Percentiles rank a stretch among this genome's conserved stretches.
phyloP scores from a whole-genome alignment of 64 coral and sea anemone genomes.

The Pachyseris speciosa region DNA sequence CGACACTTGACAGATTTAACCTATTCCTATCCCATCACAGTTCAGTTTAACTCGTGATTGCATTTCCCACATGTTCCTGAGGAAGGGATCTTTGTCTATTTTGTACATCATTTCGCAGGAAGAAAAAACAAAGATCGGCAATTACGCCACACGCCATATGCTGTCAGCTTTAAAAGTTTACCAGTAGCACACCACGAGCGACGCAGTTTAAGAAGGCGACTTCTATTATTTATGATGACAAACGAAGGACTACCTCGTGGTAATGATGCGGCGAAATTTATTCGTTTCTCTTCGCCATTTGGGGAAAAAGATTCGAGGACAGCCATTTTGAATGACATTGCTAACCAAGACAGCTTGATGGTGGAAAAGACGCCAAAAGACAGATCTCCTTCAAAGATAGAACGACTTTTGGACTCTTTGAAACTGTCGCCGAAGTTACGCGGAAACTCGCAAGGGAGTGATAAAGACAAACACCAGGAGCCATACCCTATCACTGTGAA shows the following conservation, averaged over 20 bases:
- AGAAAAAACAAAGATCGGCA: not conserved
- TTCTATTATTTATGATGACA: not conserved
- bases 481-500: not conserved
- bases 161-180: not conserved
- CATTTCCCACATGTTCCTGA: not conserved
- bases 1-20: not conserved
- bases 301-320: not conserved
- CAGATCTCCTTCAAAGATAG: not conserved
- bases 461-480: not conserved
- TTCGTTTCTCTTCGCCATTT: not conserved
- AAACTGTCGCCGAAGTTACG: constrained; percentile 10
- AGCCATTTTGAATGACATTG: not conserved
- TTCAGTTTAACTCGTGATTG: constrained; percentile 7
- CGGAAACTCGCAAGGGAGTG: not conserved
- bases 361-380: constrained; percentile 6
- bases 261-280: not conserved
- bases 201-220: not conserved
- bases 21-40: not conserved
- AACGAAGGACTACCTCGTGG: not conserved
- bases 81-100: not conserved
- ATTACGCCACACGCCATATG: not conserved
- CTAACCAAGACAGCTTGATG: not conserved
- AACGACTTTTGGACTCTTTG: constrained; percentile 23
- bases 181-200: not conserved
- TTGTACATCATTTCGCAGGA: not conserved